Base-by-base conservation (phyloP, 2,888 invertebrate genomes). In the Cacoxenus indagator region DNA sequence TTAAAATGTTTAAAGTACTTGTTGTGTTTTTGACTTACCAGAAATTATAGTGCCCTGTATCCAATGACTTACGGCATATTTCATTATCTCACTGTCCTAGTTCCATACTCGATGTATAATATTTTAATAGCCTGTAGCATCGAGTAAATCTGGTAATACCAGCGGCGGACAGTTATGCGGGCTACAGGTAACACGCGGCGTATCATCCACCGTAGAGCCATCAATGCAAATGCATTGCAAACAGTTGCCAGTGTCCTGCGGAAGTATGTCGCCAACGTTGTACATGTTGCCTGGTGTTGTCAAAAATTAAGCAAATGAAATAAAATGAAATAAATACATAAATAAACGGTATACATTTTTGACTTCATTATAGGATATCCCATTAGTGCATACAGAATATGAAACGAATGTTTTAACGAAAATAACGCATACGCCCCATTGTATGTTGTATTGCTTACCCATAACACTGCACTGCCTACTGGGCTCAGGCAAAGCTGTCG, bases 161-260 rank as follows among this genome's bases (percentile, higher is more conserved):
- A 88, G 78, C 70, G 88, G 88, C 79, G 88, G 88, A 77, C 88
- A 88, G 79, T 88, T 88, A 78, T 88, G 88, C 69, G 88, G 88
- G 81, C 87, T 88, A 78, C 88, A 88, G 72, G 88, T 88, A 72
- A 88, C 87, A 67, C 88, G 86, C 37, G 88, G 88, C 77, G 85
- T 82, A 75, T 88, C 88, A 70, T 86, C 86, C 55, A 82, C 81
- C 68, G 85, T 87, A 64, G 85, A 91, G 69, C 91, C 91, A 72
- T 89, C 88, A 72, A 90, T 91, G 86, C 93, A 93, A 83, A 91
- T 90, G 85, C 93, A 93, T 84, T 92, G 92, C 76, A 92, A 89
- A 86, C 93, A 93, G 85, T 92, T 92, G 76, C 92, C 93, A 66
- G 92, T 92, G 78, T 91, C 91, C 85, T 92, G 91, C 9, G 92